These are phyloP conservation scores for Trichomycterus rosablanca DNA, from an alignment of 2,113 vertebrate genomes.

Conservation along the genomic window DNA sequence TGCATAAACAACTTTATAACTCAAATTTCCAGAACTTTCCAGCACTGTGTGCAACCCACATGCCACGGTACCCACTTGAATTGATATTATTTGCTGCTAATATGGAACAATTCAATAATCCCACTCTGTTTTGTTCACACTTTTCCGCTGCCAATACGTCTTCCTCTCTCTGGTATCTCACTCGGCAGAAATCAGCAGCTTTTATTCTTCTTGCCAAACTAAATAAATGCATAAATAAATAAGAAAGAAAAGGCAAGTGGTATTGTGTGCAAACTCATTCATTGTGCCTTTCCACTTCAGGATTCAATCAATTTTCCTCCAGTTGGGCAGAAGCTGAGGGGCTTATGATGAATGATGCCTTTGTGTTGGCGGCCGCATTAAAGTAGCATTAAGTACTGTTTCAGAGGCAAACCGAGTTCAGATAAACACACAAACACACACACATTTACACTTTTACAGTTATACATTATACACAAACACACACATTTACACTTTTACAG, in stretches of 20 bases:
- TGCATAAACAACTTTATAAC: no score
- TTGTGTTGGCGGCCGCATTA: conserved; percentile 54
- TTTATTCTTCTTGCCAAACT: conserved; percentile 1
- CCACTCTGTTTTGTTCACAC: no score
- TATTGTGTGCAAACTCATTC: conserved; percentile 45
- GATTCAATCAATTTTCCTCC: conserved; percentile 54
- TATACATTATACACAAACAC: neutral
- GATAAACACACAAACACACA: neutral
- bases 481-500: no score
- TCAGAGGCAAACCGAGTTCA: neutral
- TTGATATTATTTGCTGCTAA: no score
- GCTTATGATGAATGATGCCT: conserved; percentile 54
- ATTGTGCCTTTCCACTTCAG: conserved; percentile 45
- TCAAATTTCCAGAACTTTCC: no score
- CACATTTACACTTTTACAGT: conserved; percentile 2
- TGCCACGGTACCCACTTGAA: no score
- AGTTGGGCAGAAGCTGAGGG: conserved; percentile 46
- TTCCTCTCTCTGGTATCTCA: no score
- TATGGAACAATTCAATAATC: no score
- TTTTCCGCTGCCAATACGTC: no score
- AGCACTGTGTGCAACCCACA: no score
- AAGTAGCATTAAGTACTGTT: conserved; percentile 44
- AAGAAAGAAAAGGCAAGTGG: conserved; percentile 10
- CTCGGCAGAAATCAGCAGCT: neutral
- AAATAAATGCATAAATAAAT: conserved; percentile 5